Base-by-base conservation (phyloP, 2,797 vertebrate genomes). In the Mycteria americana region DNA sequence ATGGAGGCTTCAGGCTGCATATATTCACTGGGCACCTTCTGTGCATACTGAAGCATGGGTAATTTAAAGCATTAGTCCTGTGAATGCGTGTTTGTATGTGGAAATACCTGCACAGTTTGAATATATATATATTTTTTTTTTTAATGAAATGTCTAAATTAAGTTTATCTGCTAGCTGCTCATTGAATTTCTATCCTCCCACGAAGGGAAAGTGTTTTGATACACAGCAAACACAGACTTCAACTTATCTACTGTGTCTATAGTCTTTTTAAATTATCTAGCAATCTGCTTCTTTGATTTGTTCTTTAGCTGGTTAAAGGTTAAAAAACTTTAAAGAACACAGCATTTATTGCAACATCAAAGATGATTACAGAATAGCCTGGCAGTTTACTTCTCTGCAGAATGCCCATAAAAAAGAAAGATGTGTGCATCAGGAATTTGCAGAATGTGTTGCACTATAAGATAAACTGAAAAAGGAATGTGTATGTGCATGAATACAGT, bases 361-460 rank as follows among this genome's bases (percentile, higher is more conserved):
- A 95, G 95, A 95, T 94, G 83, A 96, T 92, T 95, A 91, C 89
- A 94, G 95, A 96, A 97, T 74, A 95, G 76, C 74, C 79, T 90
- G 82, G 87, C 60, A 93, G 96, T 90, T 94, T 92, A 90, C 78
- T 88, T 91, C 92, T 83, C 87, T 91, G 62, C 59, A 95, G 96
- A 97, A 97, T 88, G 78, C 67, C 95, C 96, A 97, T 97, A 97
- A 97, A 97, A 96, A 97, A 95, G 92, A 96, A 97, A 96, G 93
- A 96, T 93, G 91, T 60, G 45, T 75, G 7, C 64, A 94, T 84
- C 25, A 91, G 78, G 96, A 97, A 97, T 96, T 53, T 92, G 59
- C 50, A 97, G 96, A 96, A 97, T 89, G 92, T 37, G 6, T 93
- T 95, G 76, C 73, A 48, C 65, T 94, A 22, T 30, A 88, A 96